Base-by-base conservation (phyloP, 1,140 invertebrate genomes). In the Reticulitermes speratus region DNA sequence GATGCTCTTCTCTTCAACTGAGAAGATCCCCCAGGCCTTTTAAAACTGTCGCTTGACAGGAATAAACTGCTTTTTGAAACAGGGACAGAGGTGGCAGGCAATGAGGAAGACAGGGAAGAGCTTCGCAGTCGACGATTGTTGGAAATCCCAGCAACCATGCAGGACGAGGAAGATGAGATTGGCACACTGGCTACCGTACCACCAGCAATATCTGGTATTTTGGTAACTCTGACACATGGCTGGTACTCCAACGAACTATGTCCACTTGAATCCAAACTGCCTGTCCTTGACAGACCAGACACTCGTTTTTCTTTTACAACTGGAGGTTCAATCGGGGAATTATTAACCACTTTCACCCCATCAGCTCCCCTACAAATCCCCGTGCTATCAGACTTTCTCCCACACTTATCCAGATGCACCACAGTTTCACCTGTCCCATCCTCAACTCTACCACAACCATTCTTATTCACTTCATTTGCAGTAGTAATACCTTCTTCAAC, bases 101-200 rank as follows among this genome's bases (percentile, higher is more conserved):
- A 11, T 59, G 83, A 84, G 52, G 44, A 52, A 52, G 45, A 52
- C 30, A 84, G 30, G 0, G 52, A 19, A 52, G 52, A 84, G 52
- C 52, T 84, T 84, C 45, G 52, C 16, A 52, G 16, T 48, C n/a
- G n/a, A 48, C 45, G 44, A 84, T 52, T 84, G 45, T 84, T 84
- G n/a, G 52, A 52, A 30, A 52, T 84, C n/a, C 52, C 52, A 48
- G 52, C 83, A 52, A 45, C 30, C 19, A 84, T 25, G 45, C 30
- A 52, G 9, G 83, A 52, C 12, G 45, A 52, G 45, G 52, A 84
- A 32, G 45, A 45, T 45, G 44, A 84, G 30, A 45, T 25, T 52
- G 45, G 83, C n/a, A 45, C 30, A 84, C 52, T 84, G 44, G 83
- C 23, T 48, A 52, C 83, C 45, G 30, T 30, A 52, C 25, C 52